Conservation (phyloP, 2,113 vertebrate genomes). For the Progne subis region DNA sequence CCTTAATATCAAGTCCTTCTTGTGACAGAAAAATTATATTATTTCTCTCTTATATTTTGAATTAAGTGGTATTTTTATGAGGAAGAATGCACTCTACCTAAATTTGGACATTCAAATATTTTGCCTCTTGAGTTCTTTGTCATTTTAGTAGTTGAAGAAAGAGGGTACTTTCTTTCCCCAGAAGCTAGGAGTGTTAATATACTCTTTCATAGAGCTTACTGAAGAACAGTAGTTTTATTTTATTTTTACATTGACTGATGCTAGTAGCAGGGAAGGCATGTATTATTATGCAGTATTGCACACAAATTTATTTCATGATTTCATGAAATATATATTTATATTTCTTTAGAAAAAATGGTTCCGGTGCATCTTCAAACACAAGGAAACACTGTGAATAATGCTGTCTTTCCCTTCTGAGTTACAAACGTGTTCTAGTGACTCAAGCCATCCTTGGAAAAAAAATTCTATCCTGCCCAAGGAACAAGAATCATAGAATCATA, state of each 20-base stretch:
- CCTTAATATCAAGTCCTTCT: background rate
- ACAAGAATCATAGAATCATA: background rate
- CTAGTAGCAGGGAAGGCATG: background rate
- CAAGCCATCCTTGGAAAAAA: background rate
- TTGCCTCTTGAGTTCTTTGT: conserved; percentile 8
- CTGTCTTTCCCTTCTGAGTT: background rate
- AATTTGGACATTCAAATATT: background rate
- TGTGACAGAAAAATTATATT: background rate
- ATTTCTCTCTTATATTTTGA: background rate
- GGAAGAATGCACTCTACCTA: background rate
- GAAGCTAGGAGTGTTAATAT: background rate
- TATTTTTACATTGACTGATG: conserved; percentile 5
- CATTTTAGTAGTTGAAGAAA: conserved; percentile 28
- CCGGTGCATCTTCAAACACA: background rate
- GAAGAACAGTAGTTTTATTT: background rate
- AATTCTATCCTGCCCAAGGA: background rate
- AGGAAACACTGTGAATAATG: background rate
- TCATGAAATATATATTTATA: background rate
- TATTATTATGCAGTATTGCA: background rate
- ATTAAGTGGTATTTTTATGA: background rate
- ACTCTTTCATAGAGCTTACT: background rate
- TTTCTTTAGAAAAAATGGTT: background rate
- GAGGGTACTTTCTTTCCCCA: background rate
- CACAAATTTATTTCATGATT: background rate
- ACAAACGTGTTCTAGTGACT: background rate